These are phyloP conservation scores for Protosalanx chinensis DNA, from an alignment of 2,797 vertebrate species.

Conservation along the genomic window DNA sequence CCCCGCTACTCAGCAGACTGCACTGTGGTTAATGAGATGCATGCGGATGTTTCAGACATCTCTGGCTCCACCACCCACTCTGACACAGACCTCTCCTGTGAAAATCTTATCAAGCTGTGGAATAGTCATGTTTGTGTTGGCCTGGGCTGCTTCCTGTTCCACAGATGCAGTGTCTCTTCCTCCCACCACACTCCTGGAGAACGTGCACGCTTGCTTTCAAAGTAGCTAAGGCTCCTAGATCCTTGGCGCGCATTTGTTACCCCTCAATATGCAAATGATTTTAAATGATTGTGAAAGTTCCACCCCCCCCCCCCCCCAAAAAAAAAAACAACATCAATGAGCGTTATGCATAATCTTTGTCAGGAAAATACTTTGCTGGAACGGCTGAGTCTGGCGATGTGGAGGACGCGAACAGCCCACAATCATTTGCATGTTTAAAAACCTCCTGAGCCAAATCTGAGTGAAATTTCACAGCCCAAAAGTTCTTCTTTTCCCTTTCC, in stretches of 20 bases:
- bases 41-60: conserved; percentile 29
- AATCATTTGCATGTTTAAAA: conserved; percentile 19
- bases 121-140: conserved; percentile 51
- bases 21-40: conserved; percentile 23
- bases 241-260: conserved; percentile 34
- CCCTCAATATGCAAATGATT: not conserved
- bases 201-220: conserved; percentile 48
- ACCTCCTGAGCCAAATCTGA: conserved; percentile 7
- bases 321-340: conserved; percentile 17
- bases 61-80: conserved; percentile 47
- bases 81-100: conserved; percentile 27
- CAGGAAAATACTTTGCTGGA: not conserved
- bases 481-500: conserved; percentile 8
- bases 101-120: conserved; percentile 51
- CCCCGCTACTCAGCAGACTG: not conserved
- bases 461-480: conserved; percentile 4
- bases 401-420: conserved; percentile 10
- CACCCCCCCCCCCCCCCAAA: too few species aligned
- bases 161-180: conserved; percentile 59
- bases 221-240: conserved; percentile 25
- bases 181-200: conserved; percentile 53
- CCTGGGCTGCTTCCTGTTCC: conserved; percentile 53
- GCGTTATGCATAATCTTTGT: conserved; percentile 8
- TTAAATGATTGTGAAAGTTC: too few species aligned
- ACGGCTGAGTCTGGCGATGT: not conserved